Conservation (phyloP, 2,797 vertebrate species). For the Numenius phaeopus region DNA sequence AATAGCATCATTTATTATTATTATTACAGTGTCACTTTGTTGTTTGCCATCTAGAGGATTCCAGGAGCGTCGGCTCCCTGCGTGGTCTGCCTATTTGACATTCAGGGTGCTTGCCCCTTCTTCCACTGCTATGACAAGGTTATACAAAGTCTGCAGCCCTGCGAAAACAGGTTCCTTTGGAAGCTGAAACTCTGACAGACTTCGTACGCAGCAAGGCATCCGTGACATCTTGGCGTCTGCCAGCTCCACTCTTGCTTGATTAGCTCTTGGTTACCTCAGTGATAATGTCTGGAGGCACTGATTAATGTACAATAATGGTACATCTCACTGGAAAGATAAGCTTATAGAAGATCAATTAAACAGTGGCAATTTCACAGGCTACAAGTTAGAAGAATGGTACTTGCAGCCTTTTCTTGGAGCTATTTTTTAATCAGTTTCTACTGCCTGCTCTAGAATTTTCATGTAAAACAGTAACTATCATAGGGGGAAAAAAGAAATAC, state of each 20-base stretch:
- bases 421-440: conserved; percentile 56
- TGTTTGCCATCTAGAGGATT: conserved; percentile 2
- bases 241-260: conserved; percentile 75
- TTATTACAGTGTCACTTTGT: neutral
- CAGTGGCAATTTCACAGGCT: conserved; percentile 75
- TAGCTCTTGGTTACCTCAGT: conserved; percentile 79
- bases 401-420: conserved; percentile 62
- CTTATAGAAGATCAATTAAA: conserved; percentile 79
- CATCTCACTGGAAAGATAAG: conserved; percentile 80
- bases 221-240: conserved; percentile 67
- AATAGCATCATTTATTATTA: neutral
- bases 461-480: conserved; percentile 48
- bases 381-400: conserved; percentile 62
- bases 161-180: conserved; percentile 46
- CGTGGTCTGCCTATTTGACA: neutral
- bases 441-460: conserved; percentile 50
- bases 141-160: conserved; percentile 67
- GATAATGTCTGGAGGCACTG: conserved; percentile 79
- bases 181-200: conserved; percentile 71
- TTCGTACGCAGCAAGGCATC: conserved; percentile 70
- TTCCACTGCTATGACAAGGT: conserved; percentile 69
- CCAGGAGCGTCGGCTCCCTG: neutral
- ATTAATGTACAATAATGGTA: conserved; percentile 81
- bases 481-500: neutral
- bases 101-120: conserved; percentile 27